phyloP scores from a whole-genome alignment of 2,797 vertebrate species.

The Heterohyrax brucei region DNA sequence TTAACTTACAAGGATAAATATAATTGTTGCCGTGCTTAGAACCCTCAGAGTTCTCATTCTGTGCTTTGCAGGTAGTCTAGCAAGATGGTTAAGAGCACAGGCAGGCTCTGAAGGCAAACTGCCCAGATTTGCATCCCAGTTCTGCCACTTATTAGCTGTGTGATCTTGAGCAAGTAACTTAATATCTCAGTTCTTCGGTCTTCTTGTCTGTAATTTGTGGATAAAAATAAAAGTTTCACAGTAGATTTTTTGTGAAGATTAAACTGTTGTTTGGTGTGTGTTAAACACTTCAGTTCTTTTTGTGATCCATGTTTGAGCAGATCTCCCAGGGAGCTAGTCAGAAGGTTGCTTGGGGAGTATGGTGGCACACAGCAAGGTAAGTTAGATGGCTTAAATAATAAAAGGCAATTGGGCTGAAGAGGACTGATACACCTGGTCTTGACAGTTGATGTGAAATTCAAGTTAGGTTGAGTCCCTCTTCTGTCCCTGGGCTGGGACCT shows the following conservation, averaged over 20 bases:
- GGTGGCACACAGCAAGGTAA: neutral
- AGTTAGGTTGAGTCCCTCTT: neutral
- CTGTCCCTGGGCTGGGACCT: neutral
- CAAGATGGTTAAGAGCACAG: neutral
- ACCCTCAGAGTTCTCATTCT: neutral
- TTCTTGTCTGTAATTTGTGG: slow-evolving; percentile 14
- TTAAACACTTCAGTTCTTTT: neutral
- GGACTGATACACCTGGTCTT: neutral
- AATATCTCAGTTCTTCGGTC: neutral
- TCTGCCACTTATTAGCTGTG: neutral
- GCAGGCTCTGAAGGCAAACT: neutral
- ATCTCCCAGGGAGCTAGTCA: neutral
- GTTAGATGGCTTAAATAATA: neutral
- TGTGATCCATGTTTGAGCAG: neutral
- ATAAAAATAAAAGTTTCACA: neutral
- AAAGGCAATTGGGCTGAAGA: neutral
- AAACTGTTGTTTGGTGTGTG: neutral
- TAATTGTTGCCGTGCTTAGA: neutral
- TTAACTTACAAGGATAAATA: neutral
- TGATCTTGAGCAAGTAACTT: neutral
- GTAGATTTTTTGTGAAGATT: neutral
- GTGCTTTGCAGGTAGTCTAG: neutral
- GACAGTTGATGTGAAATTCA: neutral
- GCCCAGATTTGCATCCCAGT: neutral
- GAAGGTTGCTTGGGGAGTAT: neutral